Evolutionary conservation across 2,888 invertebrate species (phyloP), one percentile per base, ranked within the genome.

Genomic region (Eristalis pertinax): DNA sequence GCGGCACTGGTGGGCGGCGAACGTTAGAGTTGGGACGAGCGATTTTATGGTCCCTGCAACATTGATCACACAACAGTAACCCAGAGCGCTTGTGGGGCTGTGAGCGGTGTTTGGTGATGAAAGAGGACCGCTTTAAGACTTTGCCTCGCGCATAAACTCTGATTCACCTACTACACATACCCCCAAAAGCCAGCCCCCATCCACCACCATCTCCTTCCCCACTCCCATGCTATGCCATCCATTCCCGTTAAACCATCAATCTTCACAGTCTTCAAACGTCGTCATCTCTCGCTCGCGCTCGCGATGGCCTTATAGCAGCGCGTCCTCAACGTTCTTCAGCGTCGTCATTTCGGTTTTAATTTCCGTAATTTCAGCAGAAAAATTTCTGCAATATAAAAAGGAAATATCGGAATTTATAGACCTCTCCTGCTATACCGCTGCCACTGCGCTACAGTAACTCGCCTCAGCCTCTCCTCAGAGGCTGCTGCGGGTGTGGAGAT

Each of bases 311-410:
- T 38, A 50, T 19, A 50, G 19, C 50, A 50, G 50, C 50, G 50
- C 60, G 60, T 84, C 72, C 41, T 79, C 56, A 73, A 68, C 76
- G 68, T 87, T 62, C 80, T 67, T 77, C 82, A 70, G 69, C 82
- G 90, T 91, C 90, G 91, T 91, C 91, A 90, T 91, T 92, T 91
- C 91, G 90, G 92, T 92, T 92, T 92, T 92, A 92, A 92, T 92
- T 92, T 92, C 92, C 92, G 92, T 92, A 92, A 92, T 92, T 92
- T 92, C 91, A 92, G 92, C 91, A 91, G 91, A 92, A 92, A 92
- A 92, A 91, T 92, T 92, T 92, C 91, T 92, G 92, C 92, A 92
- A 92, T 92, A 92, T 92, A 92, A 92, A 92, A 92, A 92, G 91
- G 90, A 92, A 92, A 92, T 92, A 92, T 92, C 91, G 92, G 91